Base-by-base conservation (phyloP, 2,888 invertebrate species). In the Pilophorus perplexus region DNA sequence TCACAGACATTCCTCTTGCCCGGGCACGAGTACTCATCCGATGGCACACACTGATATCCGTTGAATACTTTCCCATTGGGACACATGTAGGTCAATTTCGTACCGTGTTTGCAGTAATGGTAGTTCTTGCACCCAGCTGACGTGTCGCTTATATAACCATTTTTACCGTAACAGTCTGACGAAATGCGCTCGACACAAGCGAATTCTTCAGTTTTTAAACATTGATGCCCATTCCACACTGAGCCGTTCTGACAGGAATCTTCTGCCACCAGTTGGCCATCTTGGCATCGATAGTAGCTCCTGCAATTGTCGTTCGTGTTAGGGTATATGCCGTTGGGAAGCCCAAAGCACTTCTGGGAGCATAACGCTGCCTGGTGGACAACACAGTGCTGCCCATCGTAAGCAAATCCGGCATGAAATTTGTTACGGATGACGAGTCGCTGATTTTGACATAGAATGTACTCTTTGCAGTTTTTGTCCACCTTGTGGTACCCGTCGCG, bases 401-500 rank as follows among this genome's bases (percentile, higher is more conserved):
- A 77, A 2, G 75, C 71, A 0, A 75, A 74, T 22, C 74, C 74
- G 38, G 72, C 71, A 0, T 73, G 71, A 68, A 78, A 77, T n/a
- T 72, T 69, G 37, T 74, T 71, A 12, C 79, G 78, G 44, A 77
- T 72, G 12, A 78, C 75, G 1, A 80, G 79, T 42, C 79, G 74
- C 70, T 80, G 81, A 16, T 79, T 76, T 0, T 78, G 75, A 72
- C 83, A 83, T 71, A 79, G 79, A 73, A 77, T 79, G 79, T 81
- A 83, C 25, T 80, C 78, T 8, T 75, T 74, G 72, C 83, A 83
- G 68, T 78, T 77, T 20, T 16, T 79, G 48, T 80, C 76, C 72
- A 82, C 77, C n/a, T 73, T 69, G 67, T 75, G 74, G 16, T 80
- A 80, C 14, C 84, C 84, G 74, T 81, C 81, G 1, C 79, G 78